Conservation (phyloP, 2,888 invertebrate genomes). For the Sclerodermus sp. region DNA sequence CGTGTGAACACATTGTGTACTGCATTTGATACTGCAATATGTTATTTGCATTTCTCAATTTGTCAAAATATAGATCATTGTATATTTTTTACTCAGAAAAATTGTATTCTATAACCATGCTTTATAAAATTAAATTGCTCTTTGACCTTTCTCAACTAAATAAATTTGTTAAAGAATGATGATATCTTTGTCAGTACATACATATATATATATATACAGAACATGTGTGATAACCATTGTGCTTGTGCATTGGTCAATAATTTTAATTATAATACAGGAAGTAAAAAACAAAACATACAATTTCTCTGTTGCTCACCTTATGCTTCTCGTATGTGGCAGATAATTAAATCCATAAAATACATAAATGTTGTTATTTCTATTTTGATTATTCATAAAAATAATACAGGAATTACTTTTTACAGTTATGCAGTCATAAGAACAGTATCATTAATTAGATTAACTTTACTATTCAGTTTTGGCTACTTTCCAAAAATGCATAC, state of each 20-base stretch:
- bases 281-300: conserved; percentile 2
- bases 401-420: too few relatives aligned
- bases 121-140: conserved; percentile 8
- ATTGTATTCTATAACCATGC: conserved; percentile 5
- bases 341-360: too few relatives aligned
- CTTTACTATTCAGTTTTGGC: too few relatives aligned
- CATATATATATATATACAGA: conserved; percentile 2
- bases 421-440: too few relatives aligned
- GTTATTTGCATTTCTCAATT: conserved; percentile 8
- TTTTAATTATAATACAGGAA: conserved; percentile 19
- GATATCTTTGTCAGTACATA: neutral
- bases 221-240: conserved; percentile 17
- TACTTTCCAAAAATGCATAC: too few relatives aligned
- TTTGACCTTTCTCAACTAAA: conserved; percentile 5
- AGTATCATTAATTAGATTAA: too few relatives aligned
- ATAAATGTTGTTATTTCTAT: too few relatives aligned
- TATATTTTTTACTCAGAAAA: conserved; percentile 6
- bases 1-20: too few relatives aligned
- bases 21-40: conserved; percentile 3
- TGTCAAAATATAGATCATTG: neutral
- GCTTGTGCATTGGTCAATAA: conserved; percentile 17
- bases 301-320: too few relatives aligned
- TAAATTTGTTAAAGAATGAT: conserved; percentile 6
- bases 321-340: too few relatives aligned
- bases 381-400: too few relatives aligned